phyloP scores from a whole-genome alignment of 2,113 vertebrate species.

The Rhinichthys klamathensis region DNA sequence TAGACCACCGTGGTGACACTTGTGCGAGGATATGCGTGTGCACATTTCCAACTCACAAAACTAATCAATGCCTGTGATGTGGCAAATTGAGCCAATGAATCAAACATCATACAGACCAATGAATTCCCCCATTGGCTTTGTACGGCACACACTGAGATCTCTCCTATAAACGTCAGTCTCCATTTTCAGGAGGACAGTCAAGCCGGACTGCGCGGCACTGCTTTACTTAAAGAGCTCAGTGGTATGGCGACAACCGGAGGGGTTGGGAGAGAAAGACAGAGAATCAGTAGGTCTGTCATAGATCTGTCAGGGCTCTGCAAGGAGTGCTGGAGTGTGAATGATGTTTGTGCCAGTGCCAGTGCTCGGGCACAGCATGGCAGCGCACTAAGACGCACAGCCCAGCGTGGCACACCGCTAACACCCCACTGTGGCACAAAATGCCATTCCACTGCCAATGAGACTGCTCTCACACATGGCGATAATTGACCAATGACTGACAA shows the following conservation, averaged over 20 bases:
- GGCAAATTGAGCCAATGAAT: conserved; percentile 29
- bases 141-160: conserved; percentile 10
- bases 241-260: background rate
- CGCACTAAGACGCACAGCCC: background rate
- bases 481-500: conserved; percentile 52
- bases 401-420: conserved; percentile 23
- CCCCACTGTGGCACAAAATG: conserved; percentile 28
- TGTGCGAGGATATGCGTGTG: conserved; percentile 2
- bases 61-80: conserved; percentile 30
- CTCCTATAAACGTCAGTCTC: background rate
- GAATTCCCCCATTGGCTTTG: conserved; percentile 7
- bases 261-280: conserved; percentile 19
- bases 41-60: conserved; percentile 20
- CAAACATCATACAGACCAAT: conserved; percentile 11
- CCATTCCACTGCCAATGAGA: conserved; percentile 28
- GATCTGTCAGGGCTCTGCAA: conserved; percentile 33
- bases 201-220: background rate
- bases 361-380: conserved; percentile 26
- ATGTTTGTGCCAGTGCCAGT: conserved; percentile 27
- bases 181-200: conserved; percentile 18
- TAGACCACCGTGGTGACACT: conserved; percentile 6
- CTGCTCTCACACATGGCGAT: conserved; percentile 23
- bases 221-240: conserved; percentile 29
- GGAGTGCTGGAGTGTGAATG: conserved; percentile 29
- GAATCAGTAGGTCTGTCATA: conserved; percentile 36